Conservation (phyloP, 37 sponge, comb jelly and placozoan genomes). For the Geodia barretti region DNA sequence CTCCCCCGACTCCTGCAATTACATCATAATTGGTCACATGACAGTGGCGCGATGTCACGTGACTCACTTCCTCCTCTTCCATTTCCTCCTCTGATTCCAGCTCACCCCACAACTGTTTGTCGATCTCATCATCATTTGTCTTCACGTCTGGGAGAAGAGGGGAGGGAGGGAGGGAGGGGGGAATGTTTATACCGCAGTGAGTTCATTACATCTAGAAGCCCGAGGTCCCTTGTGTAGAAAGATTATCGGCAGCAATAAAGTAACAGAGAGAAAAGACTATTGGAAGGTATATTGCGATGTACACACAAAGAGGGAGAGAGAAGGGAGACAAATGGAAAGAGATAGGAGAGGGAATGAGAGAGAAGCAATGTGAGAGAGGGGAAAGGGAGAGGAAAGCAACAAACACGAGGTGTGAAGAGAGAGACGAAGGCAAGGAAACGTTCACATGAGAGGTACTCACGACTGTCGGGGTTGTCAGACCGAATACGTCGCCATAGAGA, state of each 20-base stretch:
- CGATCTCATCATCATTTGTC: slow-evolving; percentile 55
- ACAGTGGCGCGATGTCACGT: neutral
- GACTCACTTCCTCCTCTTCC: slow-evolving; percentile 69
- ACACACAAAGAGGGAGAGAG: neutral
- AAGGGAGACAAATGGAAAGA: neutral
- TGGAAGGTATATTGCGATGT: no score
- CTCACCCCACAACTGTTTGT: slow-evolving; percentile 91
- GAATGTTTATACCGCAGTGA: no score
- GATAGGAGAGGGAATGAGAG: neutral
- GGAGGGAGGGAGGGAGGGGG: neutral
- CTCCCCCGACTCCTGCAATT: slow-evolving; percentile 42
- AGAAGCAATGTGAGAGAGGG: neutral
- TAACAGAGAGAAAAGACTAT: no score
- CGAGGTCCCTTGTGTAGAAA: no score
- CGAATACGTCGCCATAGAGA: slow-evolving; percentile 99
- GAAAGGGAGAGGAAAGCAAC: neutral
- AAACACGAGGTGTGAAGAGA: neutral
- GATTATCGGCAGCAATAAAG: no score
- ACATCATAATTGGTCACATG: slow-evolving; percentile 19
- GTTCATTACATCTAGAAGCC: no score
- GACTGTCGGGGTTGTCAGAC: no score
- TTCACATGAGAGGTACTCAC: no score
- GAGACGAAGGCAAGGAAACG: no score
- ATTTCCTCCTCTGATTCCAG: slow-evolving; percentile 91
- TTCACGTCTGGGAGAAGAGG: neutral